These are phyloP conservation scores for Drosophila neotestacea DNA, from an alignment of 2,888 invertebrate species.

Conservation along the genomic window DNA sequence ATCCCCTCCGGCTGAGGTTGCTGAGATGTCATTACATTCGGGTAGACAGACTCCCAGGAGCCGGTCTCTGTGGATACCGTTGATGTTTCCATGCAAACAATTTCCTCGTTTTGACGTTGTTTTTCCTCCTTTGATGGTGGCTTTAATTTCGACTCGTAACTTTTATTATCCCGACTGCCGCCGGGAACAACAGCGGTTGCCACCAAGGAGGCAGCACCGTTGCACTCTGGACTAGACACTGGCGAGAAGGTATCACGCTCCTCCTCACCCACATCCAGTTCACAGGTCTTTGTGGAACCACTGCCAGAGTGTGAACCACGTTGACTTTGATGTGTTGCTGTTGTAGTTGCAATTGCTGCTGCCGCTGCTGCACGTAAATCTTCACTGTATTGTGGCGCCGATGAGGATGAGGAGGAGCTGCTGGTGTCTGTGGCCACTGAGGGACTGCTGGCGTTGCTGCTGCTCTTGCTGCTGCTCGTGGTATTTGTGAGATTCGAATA, in stretches of 20 bases:
- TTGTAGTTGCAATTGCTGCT: neutral
- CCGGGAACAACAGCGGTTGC: slow-evolving; percentile 28
- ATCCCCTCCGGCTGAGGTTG: slow-evolving; percentile 39
- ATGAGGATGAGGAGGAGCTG: slow-evolving; percentile 69
- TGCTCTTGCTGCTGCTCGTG: slow-evolving; percentile 50
- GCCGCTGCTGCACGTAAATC: slow-evolving; percentile 58
- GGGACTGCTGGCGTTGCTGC: slow-evolving; percentile 59
- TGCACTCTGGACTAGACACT: slow-evolving; percentile 76
- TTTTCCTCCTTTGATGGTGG: slow-evolving; percentile 87
- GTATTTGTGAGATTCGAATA: slow-evolving; percentile 79
- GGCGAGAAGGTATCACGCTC: slow-evolving; percentile 85
- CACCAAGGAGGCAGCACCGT: slow-evolving; percentile 37
- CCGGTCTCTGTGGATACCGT: slow-evolving; percentile 89
- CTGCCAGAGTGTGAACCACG: slow-evolving; percentile 68
- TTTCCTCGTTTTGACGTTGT: slow-evolving; percentile 88
- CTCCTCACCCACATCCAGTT: slow-evolving; percentile 83
- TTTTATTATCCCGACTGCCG: slow-evolving; percentile 75
- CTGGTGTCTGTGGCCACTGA: slow-evolving; percentile 54
- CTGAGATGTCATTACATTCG: slow-evolving; percentile 57
- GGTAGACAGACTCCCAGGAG: slow-evolving; percentile 89
- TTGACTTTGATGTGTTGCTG: slow-evolving; percentile 57
- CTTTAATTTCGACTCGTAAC: slow-evolving; percentile 62
- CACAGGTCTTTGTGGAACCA: slow-evolving; percentile 83
- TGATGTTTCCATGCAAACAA: slow-evolving; percentile 88
- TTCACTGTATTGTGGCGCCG: slow-evolving; percentile 81